Conservation (phyloP, 2,113 vertebrate species). For the Craseonycteris thonglongyai region DNA sequence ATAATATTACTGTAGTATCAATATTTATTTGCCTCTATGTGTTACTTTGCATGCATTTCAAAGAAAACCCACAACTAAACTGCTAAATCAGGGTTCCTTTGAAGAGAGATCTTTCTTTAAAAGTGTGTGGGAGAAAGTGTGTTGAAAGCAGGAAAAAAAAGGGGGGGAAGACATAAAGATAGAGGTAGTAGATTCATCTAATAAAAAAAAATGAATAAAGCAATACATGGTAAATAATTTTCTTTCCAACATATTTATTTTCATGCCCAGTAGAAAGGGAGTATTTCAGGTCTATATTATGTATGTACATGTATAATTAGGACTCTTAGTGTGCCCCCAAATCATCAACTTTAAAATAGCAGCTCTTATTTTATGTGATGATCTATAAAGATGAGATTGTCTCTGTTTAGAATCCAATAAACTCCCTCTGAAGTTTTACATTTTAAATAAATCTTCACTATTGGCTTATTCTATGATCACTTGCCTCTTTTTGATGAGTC, state of each 20-base stretch:
- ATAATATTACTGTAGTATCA: neutral
- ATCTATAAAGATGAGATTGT: neutral
- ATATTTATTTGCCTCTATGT: neutral
- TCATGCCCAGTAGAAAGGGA: neutral
- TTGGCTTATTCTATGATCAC: neutral
- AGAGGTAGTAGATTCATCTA: neutral
- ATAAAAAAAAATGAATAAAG: neutral
- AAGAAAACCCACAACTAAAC: slow-evolving; percentile 14
- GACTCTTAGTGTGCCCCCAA: neutral
- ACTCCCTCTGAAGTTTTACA: neutral
- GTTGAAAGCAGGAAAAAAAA: neutral
- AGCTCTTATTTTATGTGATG: neutral
- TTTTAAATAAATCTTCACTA: neutral
- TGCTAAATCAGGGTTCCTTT: neutral
- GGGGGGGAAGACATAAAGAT: neutral
- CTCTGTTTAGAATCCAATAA: neutral
- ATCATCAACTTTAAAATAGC: slow-evolving; percentile 12
- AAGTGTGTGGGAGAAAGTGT: neutral
- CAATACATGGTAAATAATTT: neutral
- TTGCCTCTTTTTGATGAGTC: neutral
- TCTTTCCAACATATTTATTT: neutral
- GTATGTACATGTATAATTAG: neutral
- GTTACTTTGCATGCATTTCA: neutral
- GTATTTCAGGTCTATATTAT: neutral
- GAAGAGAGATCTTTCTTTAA: neutral